phyloP scores from a whole-genome alignment of 2,797 vertebrate genomes.

The Megaceryle alcyon region DNA sequence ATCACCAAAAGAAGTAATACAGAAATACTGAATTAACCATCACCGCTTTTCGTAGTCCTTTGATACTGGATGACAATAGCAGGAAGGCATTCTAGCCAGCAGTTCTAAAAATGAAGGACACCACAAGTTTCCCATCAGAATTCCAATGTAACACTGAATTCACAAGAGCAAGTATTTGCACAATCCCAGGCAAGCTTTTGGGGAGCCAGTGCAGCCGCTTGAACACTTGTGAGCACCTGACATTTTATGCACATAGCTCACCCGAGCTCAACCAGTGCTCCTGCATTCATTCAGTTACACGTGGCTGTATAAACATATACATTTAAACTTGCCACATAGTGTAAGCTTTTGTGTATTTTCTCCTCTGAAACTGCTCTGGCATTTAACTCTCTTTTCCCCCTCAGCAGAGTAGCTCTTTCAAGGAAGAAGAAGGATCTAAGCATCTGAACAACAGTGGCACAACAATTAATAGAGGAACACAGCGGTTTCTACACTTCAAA shows the following conservation, averaged over 20 bases:
- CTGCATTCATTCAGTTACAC: not conserved
- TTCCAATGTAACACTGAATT: not conserved
- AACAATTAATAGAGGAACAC: not conserved
- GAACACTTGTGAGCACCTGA: accelerated
- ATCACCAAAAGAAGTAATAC: not conserved
- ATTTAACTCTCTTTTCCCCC: not conserved
- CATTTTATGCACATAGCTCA: not conserved
- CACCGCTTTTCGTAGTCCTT: not conserved
- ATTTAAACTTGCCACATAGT: not conserved
- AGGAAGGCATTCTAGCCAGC: not conserved
- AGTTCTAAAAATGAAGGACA: not conserved
- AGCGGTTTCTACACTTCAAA: constrained; percentile 22
- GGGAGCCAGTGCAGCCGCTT: not conserved
- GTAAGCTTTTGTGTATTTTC: not conserved
- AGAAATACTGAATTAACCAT: not conserved
- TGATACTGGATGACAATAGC: not conserved
- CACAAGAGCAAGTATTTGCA: not conserved
- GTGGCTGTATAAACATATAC: not conserved
- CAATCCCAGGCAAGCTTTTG: not conserved
- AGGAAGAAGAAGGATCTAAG: not conserved
- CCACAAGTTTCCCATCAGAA: not conserved
- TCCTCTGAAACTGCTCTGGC: not conserved
- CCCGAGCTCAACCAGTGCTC: not conserved
- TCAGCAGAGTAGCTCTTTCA: not conserved
- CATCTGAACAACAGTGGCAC: not conserved